Evolutionary conservation across 2,888 invertebrate genomes (phyloP).

Genomic region (Drosophila tripunctata): DNA sequence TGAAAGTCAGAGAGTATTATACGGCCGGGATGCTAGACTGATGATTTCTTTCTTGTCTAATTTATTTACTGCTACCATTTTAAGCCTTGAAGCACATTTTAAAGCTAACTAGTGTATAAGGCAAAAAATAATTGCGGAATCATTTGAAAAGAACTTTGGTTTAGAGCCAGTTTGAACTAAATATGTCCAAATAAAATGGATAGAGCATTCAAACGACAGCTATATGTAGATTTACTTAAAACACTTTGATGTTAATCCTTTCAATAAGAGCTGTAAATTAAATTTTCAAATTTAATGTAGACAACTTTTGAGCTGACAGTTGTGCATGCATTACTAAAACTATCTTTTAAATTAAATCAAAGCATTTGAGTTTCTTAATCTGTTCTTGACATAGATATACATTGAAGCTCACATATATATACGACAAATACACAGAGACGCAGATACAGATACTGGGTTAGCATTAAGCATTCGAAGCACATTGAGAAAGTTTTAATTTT

Average conservation of each 20-base stretch:
- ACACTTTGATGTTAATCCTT: slow-evolving; percentile 3
- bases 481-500: slow-evolving; percentile 42
- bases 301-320: slow-evolving; percentile 15
- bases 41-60: no score
- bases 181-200: no score
- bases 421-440: not conserved
- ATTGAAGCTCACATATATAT: not conserved
- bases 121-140: no score
- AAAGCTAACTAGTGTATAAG: no score
- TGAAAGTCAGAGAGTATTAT: no score
- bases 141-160: no score
- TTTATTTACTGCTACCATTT: no score
- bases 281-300: slow-evolving; percentile 10
- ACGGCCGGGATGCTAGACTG: no score
- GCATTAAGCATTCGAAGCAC: slow-evolving; percentile 6
- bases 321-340: not conserved
- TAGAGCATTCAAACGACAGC: not conserved
- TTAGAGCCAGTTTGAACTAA: no score
- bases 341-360: slow-evolving; percentile 47
- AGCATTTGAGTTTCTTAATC: slow-evolving; percentile 36
- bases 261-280: not conserved
- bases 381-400: slow-evolving; percentile 16
- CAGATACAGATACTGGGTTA: not conserved
- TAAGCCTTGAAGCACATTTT: no score
- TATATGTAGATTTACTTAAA: not conserved